These are phyloP conservation scores for Theretra japonica DNA, from an alignment of 2,888 invertebrate genomes.

Conservation along the genomic window DNA sequence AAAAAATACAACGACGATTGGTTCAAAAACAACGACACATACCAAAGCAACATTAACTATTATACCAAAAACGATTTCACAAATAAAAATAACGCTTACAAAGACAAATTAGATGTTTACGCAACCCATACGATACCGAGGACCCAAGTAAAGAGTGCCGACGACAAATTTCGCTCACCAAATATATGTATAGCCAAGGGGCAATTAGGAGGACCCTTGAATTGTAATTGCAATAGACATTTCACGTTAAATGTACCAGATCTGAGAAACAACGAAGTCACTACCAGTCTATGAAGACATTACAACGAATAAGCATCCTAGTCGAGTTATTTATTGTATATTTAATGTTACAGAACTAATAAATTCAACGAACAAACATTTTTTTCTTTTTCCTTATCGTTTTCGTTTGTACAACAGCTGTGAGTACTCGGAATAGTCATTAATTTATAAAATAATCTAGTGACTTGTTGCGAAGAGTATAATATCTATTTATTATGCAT, in stretches of 20 bases:
- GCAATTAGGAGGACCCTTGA: constrained; percentile 68
- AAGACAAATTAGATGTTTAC: constrained; percentile 55
- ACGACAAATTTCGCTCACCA: constrained; percentile 72
- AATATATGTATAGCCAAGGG: constrained; percentile 75
- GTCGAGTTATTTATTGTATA: constrained; percentile 66
- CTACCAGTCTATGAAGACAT: constrained; percentile 67
- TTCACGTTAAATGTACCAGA: constrained; percentile 76
- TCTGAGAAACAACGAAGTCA: constrained; percentile 68
- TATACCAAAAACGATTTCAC: constrained; percentile 57
- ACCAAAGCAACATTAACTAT: constrained; percentile 59
- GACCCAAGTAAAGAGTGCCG: constrained; percentile 59
- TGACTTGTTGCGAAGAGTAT: background rate
- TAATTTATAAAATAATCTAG: background rate
- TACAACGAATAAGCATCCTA: constrained; percentile 60
- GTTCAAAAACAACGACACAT: constrained; percentile 54
- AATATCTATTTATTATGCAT: too few relatives aligned
- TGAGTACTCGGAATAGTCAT: background rate
- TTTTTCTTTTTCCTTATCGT: background rate
- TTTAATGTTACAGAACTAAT: constrained; percentile 31
- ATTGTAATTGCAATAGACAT: constrained; percentile 78
- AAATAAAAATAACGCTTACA: constrained; percentile 48
- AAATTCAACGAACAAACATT: constrained; percentile 3
- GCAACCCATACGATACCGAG: constrained; percentile 60
- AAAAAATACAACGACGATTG: constrained; percentile 63
- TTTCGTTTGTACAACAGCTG: background rate